phyloP scores from a whole-genome alignment of 2,113 vertebrate species.

The Anoura caudifer region DNA sequence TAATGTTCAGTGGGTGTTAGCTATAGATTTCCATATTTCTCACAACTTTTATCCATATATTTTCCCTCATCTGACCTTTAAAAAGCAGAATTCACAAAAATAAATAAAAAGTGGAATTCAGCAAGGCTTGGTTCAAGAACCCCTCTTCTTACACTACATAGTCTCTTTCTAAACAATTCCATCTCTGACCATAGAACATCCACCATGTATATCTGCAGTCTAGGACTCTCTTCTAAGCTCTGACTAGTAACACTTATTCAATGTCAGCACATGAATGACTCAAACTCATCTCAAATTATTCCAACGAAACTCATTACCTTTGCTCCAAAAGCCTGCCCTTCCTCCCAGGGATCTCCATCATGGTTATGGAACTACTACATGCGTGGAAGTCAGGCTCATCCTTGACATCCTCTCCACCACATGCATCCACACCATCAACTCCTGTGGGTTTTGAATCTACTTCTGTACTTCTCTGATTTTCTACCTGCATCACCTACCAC shows the following conservation, averaged over 20 bases:
- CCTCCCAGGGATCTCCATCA: not conserved
- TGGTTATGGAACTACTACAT: not conserved
- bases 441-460: not conserved
- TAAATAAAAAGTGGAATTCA: not conserved
- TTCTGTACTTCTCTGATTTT: not conserved
- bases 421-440: not conserved
- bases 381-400: not conserved
- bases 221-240: not conserved
- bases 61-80: not conserved
- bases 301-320: not conserved
- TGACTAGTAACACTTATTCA: not conserved
- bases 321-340: not conserved
- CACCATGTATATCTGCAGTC: not conserved
- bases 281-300: not conserved
- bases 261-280: not conserved
- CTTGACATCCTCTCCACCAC: not conserved
- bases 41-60: not conserved
- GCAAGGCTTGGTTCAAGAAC: not conserved
- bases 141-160: not conserved
- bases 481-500: not conserved
- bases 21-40: not conserved
- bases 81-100: not conserved
- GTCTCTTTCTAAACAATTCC: not conserved
- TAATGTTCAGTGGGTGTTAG: not conserved
- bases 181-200: not conserved